Evolutionary conservation across 2,797 vertebrate species (phyloP), one percentile per base, ranked within the genome.

Genomic region (Botia almorhae): DNA sequence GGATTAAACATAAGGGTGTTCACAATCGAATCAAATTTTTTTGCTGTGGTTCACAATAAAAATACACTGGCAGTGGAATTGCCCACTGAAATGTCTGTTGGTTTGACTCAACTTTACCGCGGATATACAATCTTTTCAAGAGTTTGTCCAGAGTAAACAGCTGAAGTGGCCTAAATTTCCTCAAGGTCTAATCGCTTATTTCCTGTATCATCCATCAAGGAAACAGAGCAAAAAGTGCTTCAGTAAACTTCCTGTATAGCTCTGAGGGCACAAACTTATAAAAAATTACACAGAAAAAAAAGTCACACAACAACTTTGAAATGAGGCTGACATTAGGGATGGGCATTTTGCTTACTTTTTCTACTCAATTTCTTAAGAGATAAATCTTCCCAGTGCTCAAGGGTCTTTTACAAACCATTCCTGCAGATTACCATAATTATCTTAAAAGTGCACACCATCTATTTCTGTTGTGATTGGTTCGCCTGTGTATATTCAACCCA

Each of bases 131-230:
- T 33, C 33, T 33, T 33, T 33, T 7, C n/a, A 10, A 17, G 19
- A 19, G 21, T 56, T 21, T 61, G 17, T 88, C 84, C 86, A 87
- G 83, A 86, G 86, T 85, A 91, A 91, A 91, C 68, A 76, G 87
- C 68, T 69, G 74, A 79, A 23, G 13, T 83, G 79, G 82, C 85
- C 85, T 86, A 88, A 26, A 53, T 76, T 87, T 89, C 76, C 87
- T 48, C 48, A 36, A 76, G 33, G 82, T 63, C 75, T 88, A 91
- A 92, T 90, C 76, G 84, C 87, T 90, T 78, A 89, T 89, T 92
- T 93, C 91, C 91, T 88, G 56, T 81, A 63, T 82, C 83, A 67
- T 13, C 63, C 69, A 79, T 14, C 7, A 60, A 75, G 65, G 82
- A 81, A 84, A 78, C 74, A 76, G 8, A 87, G 83, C 90, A 78